Evolutionary conservation across 2,113 vertebrate genomes (phyloP), one percentile per base, ranked within the genome.

Genomic region (Embiotoca jacksoni): DNA sequence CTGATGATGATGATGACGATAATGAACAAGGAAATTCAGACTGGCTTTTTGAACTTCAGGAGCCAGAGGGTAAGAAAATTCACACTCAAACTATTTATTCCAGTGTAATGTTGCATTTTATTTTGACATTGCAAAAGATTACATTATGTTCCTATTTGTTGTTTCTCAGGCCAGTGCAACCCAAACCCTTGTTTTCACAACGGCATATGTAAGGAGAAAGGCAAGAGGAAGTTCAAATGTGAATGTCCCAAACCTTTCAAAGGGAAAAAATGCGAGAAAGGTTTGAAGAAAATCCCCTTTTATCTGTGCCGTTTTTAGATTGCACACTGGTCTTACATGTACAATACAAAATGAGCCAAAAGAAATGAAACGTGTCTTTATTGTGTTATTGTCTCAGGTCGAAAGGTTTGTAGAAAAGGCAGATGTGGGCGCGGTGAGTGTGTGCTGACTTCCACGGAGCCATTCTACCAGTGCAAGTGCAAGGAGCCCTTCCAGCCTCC

Each of bases 381-480:
- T 15, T 31, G 3, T 67, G 30, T 59, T 52, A 13, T 62, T 7
- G 2, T 64, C 23, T 53, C 75, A 95, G 94, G 35, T 31, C 85
- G 68, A 53, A 92, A 46, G 6, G 0, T 0, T 49, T 95, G 95
- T 80, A 87, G 1, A 30, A 90, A 0, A 57, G 84, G 89, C 7
- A 49, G 0, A 9, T 95, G 95, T 60, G 91, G 92, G 6, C 60
- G 69, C 15, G 95, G 95, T 10, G 91, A 93, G 41, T 95, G 95
- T 78, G 92, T 95, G 54, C 61, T 94, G 71, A 95, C 89, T 6
- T 83, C 88, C 1, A 72, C 1, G 3, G 31, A 55, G 9, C 95
- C 95, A 0, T 94, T 31, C 82, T 94, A 72, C 23, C 86, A 93
- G 72, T 95, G 95, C 91, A 94, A 94, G 82, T 95, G 95, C 87